Percentiles rank a stretch among this genome's conserved stretches.
Evolutionary conservation across 1,140 invertebrate genomes (phyloP).

Genomic region (Achatina immaculata): DNA sequence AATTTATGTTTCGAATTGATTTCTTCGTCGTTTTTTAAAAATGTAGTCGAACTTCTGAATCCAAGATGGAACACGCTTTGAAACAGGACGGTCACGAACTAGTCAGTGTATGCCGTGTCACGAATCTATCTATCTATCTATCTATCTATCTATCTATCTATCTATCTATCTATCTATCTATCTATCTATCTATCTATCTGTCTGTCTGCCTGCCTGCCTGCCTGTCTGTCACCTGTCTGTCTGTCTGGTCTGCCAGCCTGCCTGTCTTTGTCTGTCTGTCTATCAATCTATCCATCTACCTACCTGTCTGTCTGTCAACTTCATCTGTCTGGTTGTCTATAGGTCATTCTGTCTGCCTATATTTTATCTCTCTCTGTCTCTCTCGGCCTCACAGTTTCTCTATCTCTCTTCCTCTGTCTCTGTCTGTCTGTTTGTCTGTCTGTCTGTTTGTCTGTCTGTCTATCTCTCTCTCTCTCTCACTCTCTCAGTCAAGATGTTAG

Average conservation of each 20-base stretch:
- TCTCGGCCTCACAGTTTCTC: neutral
- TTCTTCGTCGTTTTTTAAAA: no score
- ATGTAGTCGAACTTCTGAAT: no score
- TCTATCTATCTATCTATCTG: no score
- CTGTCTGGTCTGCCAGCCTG: neutral
- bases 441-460: neutral
- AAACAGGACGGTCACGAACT: no score
- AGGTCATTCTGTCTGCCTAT: neutral
- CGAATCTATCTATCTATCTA: no score
- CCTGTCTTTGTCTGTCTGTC: neutral
- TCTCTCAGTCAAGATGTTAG: neutral
- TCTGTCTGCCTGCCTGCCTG: no score
- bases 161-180: no score
- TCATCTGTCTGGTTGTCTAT: no score
- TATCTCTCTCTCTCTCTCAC: neutral
- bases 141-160: no score
- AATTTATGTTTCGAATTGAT: no score
- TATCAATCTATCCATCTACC: neutral
- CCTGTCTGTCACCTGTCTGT: neutral
- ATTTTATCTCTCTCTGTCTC: neutral
- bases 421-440: conserved; percentile 6
- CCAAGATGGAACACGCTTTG: no score
- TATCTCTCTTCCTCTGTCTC: conserved; percentile 3
- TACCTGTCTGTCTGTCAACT: neutral
- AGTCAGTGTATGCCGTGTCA: no score